Percentiles rank a stretch among this genome's conserved stretches.
Conservation (phyloP, 2,113 vertebrate genomes). For the Haplotaxodon microlepis region DNA sequence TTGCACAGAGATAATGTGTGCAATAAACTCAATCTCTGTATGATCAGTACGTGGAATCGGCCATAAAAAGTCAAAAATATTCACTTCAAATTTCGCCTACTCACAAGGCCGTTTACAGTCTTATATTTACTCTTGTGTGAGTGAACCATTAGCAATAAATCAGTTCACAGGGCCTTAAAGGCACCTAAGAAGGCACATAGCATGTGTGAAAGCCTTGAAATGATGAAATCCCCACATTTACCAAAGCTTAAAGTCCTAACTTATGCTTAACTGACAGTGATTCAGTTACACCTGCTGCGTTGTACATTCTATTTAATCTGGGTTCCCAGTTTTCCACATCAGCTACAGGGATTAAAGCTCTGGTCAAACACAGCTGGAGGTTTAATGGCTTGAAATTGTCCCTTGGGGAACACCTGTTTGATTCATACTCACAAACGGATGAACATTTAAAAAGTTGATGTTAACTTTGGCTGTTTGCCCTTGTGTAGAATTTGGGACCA, state of each 20-base stretch:
- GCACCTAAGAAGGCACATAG: background rate
- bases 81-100: background rate
- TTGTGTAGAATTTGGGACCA: background rate
- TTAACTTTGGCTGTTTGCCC: background rate
- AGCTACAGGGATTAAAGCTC: background rate
- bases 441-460: background rate
- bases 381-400: background rate
- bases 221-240: background rate
- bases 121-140: background rate
- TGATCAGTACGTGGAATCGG: background rate
- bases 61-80: background rate
- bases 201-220: background rate
- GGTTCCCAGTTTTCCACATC: background rate
- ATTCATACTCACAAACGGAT: background rate
- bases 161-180: background rate
- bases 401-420: background rate
- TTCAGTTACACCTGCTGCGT: background rate
- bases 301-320: background rate
- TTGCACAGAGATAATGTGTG: background rate
- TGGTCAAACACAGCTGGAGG: background rate
- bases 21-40: background rate
- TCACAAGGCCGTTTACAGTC: background rate
- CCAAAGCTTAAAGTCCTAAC: background rate
- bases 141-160: background rate
- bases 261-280: background rate